These are phyloP conservation scores for Ctenopoma kingsleyae DNA, from an alignment of 2,797 vertebrate genomes.

Conservation along the genomic window DNA sequence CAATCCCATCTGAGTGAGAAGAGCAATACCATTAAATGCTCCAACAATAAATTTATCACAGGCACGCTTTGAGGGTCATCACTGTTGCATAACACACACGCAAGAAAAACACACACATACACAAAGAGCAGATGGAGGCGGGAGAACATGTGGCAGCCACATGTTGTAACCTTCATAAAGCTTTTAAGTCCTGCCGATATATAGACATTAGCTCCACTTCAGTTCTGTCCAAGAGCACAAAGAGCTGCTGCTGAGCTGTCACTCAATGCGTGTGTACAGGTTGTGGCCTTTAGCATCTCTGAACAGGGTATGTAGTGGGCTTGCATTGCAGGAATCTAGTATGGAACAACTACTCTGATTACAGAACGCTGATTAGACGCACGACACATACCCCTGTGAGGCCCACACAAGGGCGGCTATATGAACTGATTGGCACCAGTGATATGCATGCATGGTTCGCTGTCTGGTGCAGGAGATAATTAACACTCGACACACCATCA, in stretches of 20 bases:
- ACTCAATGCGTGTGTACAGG: slow-evolving; percentile 19
- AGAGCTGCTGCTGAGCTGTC: slow-evolving; percentile 42
- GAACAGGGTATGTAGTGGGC: slow-evolving; percentile 37
- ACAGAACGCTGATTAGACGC: slow-evolving; percentile 56
- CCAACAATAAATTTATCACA: slow-evolving; percentile 41
- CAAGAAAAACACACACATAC: slow-evolving; percentile 10
- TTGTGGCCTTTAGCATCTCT: slow-evolving; percentile 34
- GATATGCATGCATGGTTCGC: slow-evolving; percentile 58
- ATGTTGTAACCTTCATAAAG: slow-evolving; percentile 60
- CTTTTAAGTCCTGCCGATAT: slow-evolving; percentile 63
- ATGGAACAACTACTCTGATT: slow-evolving; percentile 59
- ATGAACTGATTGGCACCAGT: slow-evolving; percentile 46
- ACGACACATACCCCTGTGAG: slow-evolving; percentile 40
- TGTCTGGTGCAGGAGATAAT: slow-evolving; percentile 57
- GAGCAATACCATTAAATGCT: slow-evolving; percentile 45
- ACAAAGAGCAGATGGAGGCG: slow-evolving; percentile 12
- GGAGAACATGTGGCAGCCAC: slow-evolving; percentile 65
- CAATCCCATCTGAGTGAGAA: slow-evolving; percentile 90
- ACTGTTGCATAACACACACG: slow-evolving; percentile 6
- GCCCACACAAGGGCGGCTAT: slow-evolving; percentile 55
- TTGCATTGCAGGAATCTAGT: slow-evolving; percentile 42
- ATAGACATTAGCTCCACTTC: slow-evolving; percentile 48
- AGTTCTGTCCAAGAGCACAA: slow-evolving; percentile 22
- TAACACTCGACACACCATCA: slow-evolving; percentile 52
- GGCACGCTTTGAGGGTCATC: slow-evolving; percentile 15